phyloP scores from a whole-genome alignment of 2,888 invertebrate genomes.

The Sipha maydis region DNA sequence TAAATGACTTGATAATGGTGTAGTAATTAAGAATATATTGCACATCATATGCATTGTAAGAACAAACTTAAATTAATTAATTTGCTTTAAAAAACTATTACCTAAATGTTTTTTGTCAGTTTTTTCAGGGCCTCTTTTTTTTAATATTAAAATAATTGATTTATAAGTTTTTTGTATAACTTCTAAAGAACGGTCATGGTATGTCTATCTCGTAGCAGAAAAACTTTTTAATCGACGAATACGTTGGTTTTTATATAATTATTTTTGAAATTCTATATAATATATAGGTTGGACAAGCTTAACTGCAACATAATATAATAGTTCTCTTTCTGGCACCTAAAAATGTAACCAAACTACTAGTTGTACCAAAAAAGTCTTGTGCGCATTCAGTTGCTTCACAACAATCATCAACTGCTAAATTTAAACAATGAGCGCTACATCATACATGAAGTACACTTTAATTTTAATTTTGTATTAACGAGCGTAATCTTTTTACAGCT shows the following conservation, averaged over 20 bases:
- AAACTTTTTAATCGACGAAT: too few relatives aligned
- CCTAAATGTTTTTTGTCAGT: neutral
- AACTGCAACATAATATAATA: too few relatives aligned
- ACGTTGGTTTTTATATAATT: neutral
- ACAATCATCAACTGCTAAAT: slow-evolving; percentile 32
- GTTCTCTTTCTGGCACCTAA: slow-evolving; percentile 23
- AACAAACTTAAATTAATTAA: slow-evolving; percentile 2
- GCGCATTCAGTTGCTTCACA: slow-evolving; percentile 25
- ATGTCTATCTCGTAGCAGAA: too few relatives aligned
- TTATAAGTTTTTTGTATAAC: too few relatives aligned
- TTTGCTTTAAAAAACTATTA: slow-evolving; percentile 24
- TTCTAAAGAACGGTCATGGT: too few relatives aligned
- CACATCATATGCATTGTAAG: slow-evolving; percentile 3
- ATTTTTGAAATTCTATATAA: slow-evolving; percentile 7
- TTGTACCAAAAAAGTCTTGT: slow-evolving; percentile 16
- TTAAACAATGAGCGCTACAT: slow-evolving; percentile 22
- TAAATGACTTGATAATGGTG: slow-evolving; percentile 16
- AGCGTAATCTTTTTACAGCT: slow-evolving; percentile 5
- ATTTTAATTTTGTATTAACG: slow-evolving; percentile 13
- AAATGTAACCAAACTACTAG: neutral
- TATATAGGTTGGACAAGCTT: too few relatives aligned
- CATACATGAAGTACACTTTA: slow-evolving; percentile 18
- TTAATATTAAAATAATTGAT: too few relatives aligned
- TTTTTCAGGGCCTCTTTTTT: too few relatives aligned
- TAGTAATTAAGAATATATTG: neutral